Conservation (phyloP, 2,113 vertebrate genomes). For the Cranoglanis bouderius region DNA sequence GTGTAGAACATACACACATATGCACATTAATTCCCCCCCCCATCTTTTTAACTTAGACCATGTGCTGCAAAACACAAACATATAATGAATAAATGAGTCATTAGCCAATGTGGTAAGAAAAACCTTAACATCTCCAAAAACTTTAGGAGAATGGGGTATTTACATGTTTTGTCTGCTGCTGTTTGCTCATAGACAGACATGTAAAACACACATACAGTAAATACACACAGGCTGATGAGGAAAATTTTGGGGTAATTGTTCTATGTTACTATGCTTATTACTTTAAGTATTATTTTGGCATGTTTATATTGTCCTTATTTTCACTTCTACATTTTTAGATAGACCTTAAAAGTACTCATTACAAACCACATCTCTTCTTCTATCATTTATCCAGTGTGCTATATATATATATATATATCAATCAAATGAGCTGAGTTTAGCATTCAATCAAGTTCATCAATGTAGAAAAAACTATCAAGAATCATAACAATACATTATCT, state of each 20-base stretch:
- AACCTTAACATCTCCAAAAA: neutral
- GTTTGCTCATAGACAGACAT: neutral
- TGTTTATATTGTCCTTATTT: neutral
- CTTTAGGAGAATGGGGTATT: conserved; percentile 19
- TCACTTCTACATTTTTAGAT: neutral
- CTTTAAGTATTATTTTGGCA: neutral
- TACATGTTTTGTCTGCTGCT: conserved; percentile 17
- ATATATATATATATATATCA: no score
- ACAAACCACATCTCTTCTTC: neutral
- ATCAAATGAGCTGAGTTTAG: neutral
- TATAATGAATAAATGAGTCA: conserved; percentile 40
- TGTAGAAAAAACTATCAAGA: neutral
- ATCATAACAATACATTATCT: neutral
- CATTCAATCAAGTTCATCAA: neutral
- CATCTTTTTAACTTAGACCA: conserved; percentile 45
- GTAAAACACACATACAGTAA: neutral
- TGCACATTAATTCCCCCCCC: conserved; percentile 8
- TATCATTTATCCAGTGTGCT: neutral
- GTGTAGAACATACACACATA: conserved; percentile 27
- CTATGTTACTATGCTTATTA: neutral
- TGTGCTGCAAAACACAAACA: conserved; percentile 49
- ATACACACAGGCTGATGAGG: neutral
- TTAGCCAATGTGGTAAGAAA: conserved; percentile 28
- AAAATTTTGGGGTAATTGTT: neutral
- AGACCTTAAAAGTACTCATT: neutral